Conservation (phyloP, 2,888 invertebrate genomes). For the Apamea monoglypha region DNA sequence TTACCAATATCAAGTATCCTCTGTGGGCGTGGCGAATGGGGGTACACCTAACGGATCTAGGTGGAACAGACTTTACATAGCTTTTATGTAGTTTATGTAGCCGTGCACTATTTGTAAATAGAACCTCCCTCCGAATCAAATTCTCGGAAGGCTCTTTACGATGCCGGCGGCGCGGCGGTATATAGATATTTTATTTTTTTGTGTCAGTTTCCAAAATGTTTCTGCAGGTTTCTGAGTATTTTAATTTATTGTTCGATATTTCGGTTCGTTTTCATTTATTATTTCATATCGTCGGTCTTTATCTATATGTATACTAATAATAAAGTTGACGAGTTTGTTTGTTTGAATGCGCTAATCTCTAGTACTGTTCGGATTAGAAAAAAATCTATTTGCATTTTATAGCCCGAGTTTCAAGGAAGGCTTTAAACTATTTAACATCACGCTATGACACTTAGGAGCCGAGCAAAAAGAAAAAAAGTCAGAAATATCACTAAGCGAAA, state of each 20-base stretch:
- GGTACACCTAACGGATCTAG: slow-evolving; percentile 1
- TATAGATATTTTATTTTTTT: not conserved
- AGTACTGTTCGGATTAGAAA: not conserved
- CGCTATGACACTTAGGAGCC: not conserved
- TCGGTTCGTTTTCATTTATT: not conserved
- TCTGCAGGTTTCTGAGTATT: not conserved
- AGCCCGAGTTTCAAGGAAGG: not conserved
- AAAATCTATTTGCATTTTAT: not conserved
- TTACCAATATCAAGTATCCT: not conserved
- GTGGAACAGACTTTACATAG: not conserved
- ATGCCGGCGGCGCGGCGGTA: no score
- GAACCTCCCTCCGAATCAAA: slow-evolving; percentile 1
- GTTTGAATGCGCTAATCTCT: not conserved
- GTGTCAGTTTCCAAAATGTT: not conserved
- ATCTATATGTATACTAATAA: not conserved
- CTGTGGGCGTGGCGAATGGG: slow-evolving; percentile 22
- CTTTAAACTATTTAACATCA: not conserved
- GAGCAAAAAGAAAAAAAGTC: not conserved
- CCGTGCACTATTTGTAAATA: slow-evolving; percentile 4
- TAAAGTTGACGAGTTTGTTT: not conserved
- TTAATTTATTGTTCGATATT: not conserved
- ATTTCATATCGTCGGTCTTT: not conserved
- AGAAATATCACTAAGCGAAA: not conserved
- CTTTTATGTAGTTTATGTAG: not conserved
- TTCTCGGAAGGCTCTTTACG: not conserved